phyloP scores from a whole-genome alignment of 2,888 invertebrate genomes.

The Orthosia gracilis region DNA sequence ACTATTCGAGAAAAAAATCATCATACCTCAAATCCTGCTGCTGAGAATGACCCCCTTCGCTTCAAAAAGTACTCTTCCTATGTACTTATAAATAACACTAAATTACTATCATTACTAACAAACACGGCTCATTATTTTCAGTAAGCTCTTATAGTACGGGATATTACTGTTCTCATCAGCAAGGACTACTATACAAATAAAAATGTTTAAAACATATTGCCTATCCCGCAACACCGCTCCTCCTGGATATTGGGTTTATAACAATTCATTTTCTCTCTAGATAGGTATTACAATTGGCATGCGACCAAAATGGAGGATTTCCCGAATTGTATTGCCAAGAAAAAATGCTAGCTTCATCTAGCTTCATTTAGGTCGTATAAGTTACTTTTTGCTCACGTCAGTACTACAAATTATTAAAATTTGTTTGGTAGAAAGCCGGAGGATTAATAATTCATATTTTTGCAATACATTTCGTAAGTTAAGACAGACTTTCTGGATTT shows the following conservation, averaged over 20 bases:
- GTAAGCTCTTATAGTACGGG: neutral
- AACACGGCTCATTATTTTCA: neutral
- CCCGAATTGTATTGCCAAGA: slow-evolving; percentile 78
- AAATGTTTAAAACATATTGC: slow-evolving; percentile 61
- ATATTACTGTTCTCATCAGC: slow-evolving; percentile 24
- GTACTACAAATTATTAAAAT: slow-evolving; percentile 48
- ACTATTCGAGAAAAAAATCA: neutral
- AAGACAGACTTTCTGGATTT: neutral
- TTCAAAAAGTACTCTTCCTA: neutral
- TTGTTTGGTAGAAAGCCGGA: slow-evolving; percentile 4
- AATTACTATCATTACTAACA: neutral
- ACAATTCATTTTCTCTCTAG: slow-evolving; percentile 78
- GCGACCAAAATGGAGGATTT: slow-evolving; percentile 74
- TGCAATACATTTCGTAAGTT: neutral
- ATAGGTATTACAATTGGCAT: slow-evolving; percentile 81
- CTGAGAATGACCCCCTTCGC: neutral
- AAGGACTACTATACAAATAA: slow-evolving; percentile 38
- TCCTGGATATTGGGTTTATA: slow-evolving; percentile 64
- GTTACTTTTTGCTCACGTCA: slow-evolving; percentile 53
- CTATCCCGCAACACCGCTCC: slow-evolving; percentile 51
- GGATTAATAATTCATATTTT: slow-evolving; percentile 5
- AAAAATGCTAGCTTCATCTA: slow-evolving; percentile 76
- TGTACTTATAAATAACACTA: neutral
- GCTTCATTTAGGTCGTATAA: slow-evolving; percentile 66
- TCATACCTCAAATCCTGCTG: too few relatives aligned